Conservation (phyloP, 2,113 vertebrate species). For the Empidonax traillii region DNA sequence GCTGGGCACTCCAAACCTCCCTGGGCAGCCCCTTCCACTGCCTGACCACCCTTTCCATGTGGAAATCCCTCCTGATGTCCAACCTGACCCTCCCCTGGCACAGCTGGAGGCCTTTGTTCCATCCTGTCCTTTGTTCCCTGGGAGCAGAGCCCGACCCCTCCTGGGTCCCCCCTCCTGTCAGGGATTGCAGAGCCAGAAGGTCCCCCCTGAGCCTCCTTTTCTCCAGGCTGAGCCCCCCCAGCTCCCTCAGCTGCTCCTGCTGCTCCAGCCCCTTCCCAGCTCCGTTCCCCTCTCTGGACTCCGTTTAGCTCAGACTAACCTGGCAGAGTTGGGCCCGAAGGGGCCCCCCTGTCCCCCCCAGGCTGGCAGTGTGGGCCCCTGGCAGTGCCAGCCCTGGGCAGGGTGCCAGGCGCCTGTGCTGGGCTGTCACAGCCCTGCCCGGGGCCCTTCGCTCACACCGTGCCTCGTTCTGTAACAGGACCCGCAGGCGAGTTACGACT, state of each 20-base stretch:
- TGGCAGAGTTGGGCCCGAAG: rapidly evolving
- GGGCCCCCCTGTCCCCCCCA: rapidly evolving
- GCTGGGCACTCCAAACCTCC: rapidly evolving
- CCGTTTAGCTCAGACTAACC: neutral
- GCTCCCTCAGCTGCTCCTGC: neutral
- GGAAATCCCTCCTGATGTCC: neutral
- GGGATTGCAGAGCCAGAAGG: neutral
- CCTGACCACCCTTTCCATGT: neutral
- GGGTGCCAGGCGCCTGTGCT: neutral
- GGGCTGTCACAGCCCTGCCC: neutral
- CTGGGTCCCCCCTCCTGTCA: rapidly evolving
- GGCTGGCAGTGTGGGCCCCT: neutral
- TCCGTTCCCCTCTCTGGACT: neutral
- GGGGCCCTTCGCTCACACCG: rapidly evolving
- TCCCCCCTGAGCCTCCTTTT: neutral
- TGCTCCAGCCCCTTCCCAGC: neutral
- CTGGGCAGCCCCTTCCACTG: neutral
- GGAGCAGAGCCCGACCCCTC: rapidly evolving
- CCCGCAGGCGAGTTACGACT: slow-evolving; percentile 77
- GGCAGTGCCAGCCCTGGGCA: rapidly evolving
- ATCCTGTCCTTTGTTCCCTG: neutral
- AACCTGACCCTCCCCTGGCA: neutral
- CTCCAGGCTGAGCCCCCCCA: neutral
- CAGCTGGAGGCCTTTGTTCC: neutral
- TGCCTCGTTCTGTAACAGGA: slow-evolving; percentile 57